Base-by-base conservation (phyloP, 64 coral and sea anemone species). In the Montipora capricornis region DNA sequence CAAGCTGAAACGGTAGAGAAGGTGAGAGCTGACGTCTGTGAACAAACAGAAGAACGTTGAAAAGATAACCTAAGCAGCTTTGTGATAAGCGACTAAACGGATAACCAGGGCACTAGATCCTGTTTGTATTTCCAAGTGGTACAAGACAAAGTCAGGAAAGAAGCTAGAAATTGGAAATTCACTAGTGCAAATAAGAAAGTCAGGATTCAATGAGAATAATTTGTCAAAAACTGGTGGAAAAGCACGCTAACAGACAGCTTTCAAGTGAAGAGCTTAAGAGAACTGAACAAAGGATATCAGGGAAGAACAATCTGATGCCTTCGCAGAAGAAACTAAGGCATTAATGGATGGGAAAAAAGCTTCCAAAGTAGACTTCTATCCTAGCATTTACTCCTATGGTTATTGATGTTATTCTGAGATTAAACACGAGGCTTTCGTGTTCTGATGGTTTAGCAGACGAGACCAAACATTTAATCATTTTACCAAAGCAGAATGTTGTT, bases 221-320 rank as follows among this genome's bases (percentile, higher is more conserved):
- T 24, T 73, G n/a, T 29, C 69, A 19, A 6, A 73, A 73, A 73
- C 20, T n/a, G 0, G 9, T 73, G 5, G 69, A 73, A 73, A 17
- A 73, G 62, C 8, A 16, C 20, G 59, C n/a, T 44, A 64, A 0
- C 13, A 11, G 60, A 64, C 3, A 64, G 60, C 13, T 64, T 0
- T 12, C 3, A 0, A 0, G 84, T 82, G 70, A 9, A 6, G 90
- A 92, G 68, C 46, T 92, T 10, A 73, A 92, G 78, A 71, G 26
- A 19, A 74, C 51, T 2, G 95, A 96, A 58, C 24, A 79, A 15
- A 80, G 80, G 60, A 92, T 96, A 89, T 90, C 58, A 6, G 76
- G 14, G 76, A 77, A 48, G 95, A 90, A 16, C 90, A 96, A 89
- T 75, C 19, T n/a, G 90, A 96, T 9, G 26, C 26, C 26, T 29